Base-by-base conservation (phyloP, 2,888 invertebrate genomes). In the Perizoma affinitatum region DNA sequence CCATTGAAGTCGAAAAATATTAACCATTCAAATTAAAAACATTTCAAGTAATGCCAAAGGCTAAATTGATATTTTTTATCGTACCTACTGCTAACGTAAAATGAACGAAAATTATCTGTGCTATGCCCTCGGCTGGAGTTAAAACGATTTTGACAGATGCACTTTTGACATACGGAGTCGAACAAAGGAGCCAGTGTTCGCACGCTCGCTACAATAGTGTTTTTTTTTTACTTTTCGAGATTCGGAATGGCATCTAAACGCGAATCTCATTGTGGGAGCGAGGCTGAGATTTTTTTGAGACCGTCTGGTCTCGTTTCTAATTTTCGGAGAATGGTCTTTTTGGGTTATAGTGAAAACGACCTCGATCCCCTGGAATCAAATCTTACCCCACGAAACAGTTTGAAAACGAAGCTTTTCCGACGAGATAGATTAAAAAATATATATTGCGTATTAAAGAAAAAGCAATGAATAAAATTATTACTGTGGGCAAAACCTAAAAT, bases 151-250 rank as follows among this genome's bases (percentile, higher is more conserved):
- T 67, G 80, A 82, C 87, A 88, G 84, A 89, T 88, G 88, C 84
- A 83, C 80, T 85, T 77, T 78, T 84, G 80, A 84, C 79, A 79
- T 79, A 79, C 68, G 78, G 63, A 52, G 57, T 61, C 72, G 78
- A 79, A 87, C 86, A 87, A 88, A 86, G 79, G 83, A 71, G 72
- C 66, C 70, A 81, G 75, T 81, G 84, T 90, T 91, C 91, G 87
- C 90, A 90, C 90, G 90, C 78, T 83, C 75, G 65, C 69, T 76
- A 86, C 86, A 87, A 88, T 85, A 82, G 82, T 58, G 61, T 9
- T 67, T 72, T 85, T 22, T 89, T 90, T 89, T 85, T 87, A 77
- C 76, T 66, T 67, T 63, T 65, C 65, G 70, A 78, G 79, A 82
- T 82, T 83, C 79, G 77, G 72, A 80, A 78, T 76, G 78, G 80